Evolutionary conservation across 2,113 vertebrate genomes (phyloP).

Genomic region (Apistogramma diplotaenia): DNA sequence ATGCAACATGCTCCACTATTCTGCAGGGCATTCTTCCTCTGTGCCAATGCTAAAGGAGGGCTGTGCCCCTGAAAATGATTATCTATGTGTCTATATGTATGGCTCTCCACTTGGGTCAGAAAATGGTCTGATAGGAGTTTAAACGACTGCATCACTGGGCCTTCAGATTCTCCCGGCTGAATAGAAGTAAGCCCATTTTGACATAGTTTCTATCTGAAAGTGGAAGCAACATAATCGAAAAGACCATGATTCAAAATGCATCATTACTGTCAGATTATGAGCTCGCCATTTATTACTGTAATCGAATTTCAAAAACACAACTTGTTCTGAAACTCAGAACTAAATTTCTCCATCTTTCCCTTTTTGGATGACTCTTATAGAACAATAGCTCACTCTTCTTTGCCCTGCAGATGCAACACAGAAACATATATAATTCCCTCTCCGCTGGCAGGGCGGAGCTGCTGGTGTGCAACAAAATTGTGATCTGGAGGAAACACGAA

Average conservation of each 20-base stretch:
- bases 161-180: background rate
- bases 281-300: slow-evolving; percentile 7
- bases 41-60: background rate
- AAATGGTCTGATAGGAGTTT: background rate
- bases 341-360: background rate
- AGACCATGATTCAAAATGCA: background rate
- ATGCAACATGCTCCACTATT: background rate
- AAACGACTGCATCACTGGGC: background rate
- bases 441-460: background rate
- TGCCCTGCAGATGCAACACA: slow-evolving; percentile 4
- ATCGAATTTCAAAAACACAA: slow-evolving; percentile 7
- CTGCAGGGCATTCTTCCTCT: background rate
- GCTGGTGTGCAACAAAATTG: background rate
- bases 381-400: background rate
- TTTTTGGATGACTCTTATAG: background rate
- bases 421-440: background rate
- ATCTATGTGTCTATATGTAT: background rate
- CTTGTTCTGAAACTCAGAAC: background rate
- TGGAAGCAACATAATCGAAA: background rate
- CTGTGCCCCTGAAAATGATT: background rate
- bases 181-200: background rate
- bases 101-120: background rate
- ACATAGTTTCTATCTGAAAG: background rate
- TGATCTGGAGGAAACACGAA: background rate
- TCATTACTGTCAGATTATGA: background rate